phyloP scores from a whole-genome alignment of 2,113 vertebrate species.

The Anhinga rufa region DNA sequence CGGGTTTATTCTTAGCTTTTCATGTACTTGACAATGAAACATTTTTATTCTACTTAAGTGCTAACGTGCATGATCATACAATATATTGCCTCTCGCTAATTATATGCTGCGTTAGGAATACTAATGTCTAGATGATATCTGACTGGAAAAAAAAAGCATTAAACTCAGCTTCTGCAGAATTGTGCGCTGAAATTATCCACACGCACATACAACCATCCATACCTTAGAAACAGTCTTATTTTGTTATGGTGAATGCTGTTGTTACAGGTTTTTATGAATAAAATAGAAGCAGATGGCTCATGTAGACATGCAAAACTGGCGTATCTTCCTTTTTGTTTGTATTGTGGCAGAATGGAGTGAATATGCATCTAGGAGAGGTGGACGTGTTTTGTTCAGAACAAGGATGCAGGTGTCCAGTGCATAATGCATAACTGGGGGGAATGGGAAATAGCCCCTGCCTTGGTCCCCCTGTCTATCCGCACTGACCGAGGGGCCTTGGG shows the following conservation, averaged over 20 bases:
- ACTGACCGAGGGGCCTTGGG: neutral
- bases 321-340: neutral
- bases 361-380: constrained; percentile 57
- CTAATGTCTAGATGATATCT: constrained; percentile 39
- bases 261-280: constrained; percentile 69
- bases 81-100: constrained; percentile 71
- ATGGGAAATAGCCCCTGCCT: neutral
- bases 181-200: constrained; percentile 18
- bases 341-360: constrained; percentile 34
- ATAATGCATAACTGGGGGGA: neutral
- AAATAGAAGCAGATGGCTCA: constrained; percentile 72
- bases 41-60: constrained; percentile 67
- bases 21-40: constrained; percentile 42
- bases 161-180: constrained; percentile 53
- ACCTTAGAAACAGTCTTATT: constrained; percentile 49
- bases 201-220: constrained; percentile 3
- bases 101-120: constrained; percentile 55
- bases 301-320: constrained; percentile 48
- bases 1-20: constrained; percentile 45
- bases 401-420: neutral
- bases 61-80: constrained; percentile 73
- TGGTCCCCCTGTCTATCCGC: neutral
- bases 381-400: neutral
- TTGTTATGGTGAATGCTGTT: constrained; percentile 43
- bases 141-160: neutral